Base-by-base conservation (phyloP, 1,140 invertebrate genomes). In the Physella acuta region DNA sequence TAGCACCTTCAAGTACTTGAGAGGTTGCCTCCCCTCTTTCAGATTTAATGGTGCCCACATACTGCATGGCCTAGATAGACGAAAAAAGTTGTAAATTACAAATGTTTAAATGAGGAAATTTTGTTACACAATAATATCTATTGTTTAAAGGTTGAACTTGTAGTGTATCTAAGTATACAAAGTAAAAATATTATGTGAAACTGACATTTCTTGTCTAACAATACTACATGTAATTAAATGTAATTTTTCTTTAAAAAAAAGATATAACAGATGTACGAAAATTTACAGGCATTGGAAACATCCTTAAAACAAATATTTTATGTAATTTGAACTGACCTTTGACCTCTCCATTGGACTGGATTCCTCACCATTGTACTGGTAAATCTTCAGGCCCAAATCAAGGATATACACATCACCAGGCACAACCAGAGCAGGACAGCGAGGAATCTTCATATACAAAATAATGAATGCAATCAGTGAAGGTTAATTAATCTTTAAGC, bases 341-440 rank as follows among this genome's bases (percentile, higher is more conserved):
- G 79, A 76, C 62, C 76, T 75, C 68, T 85, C 84, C 61, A 83
- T 77, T 52, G 82, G 83, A 71, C 80, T 84, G 63, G 74, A 77
- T 0, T 66, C 62, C 3, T 36, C 44, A 16, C 84, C 84, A 71
- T 85, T 85, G 84, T 91, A 95, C 2, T 95, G 90, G 76, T 90
- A 92, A 58, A 95, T 90, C 69, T 90, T 89, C 58, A 88, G 88
- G 30, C 92, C 92, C n/a, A 89, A 85, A 83, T 97, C 94, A 75
- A 97, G 83, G 78, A 97, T 93, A 84, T 93, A 97, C 75, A 92
- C 93, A 82, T 97, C 94, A 2, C 92, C 92, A 80, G 91, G 90
- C 85, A 94, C 94, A 17, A 75, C 30, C 34, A 52, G 61, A 30
- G 49, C 51, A 36, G 68, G 28, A 20, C 26, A 26, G 36, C 71